Conservation (phyloP, 2,113 vertebrate genomes). For the Candoia aspera region DNA sequence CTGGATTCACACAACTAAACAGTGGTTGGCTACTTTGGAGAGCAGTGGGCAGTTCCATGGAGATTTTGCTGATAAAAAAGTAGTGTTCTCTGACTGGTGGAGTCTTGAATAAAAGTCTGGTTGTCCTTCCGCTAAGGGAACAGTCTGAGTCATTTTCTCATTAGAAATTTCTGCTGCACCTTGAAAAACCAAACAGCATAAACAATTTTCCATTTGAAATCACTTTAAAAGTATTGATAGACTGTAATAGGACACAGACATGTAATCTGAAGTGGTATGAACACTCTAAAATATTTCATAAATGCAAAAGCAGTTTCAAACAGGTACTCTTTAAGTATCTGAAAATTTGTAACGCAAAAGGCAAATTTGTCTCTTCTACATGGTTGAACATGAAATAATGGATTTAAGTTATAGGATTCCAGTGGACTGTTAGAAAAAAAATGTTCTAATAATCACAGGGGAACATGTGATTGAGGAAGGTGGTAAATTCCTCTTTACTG, state of each 20-base stretch:
- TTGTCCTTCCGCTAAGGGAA: not conserved
- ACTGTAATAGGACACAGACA: not conserved
- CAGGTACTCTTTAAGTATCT: not conserved
- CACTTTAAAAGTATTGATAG: not conserved
- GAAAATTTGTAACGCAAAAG: not conserved
- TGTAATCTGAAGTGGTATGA: not conserved
- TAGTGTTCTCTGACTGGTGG: not conserved
- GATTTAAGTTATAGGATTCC: not conserved
- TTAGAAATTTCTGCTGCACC: not conserved
- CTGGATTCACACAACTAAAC: not conserved
- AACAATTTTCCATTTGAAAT: not conserved
- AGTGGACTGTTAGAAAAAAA: not conserved
- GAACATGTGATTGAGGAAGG: not conserved
- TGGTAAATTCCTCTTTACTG: not conserved
- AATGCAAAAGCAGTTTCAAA: not conserved
- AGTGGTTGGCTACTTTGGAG: not conserved
- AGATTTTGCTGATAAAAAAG: not conserved
- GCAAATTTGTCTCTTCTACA: not conserved
- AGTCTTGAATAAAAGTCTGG: not conserved
- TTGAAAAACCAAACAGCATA: not conserved
- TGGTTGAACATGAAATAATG: not conserved
- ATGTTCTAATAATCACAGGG: not conserved
- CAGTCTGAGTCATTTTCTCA: not conserved
- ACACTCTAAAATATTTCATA: not conserved
- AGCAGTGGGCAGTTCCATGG: not conserved